Evolutionary conservation across 1,140 invertebrate species (phyloP).

Genomic region (Drosophila ohnishii): DNA sequence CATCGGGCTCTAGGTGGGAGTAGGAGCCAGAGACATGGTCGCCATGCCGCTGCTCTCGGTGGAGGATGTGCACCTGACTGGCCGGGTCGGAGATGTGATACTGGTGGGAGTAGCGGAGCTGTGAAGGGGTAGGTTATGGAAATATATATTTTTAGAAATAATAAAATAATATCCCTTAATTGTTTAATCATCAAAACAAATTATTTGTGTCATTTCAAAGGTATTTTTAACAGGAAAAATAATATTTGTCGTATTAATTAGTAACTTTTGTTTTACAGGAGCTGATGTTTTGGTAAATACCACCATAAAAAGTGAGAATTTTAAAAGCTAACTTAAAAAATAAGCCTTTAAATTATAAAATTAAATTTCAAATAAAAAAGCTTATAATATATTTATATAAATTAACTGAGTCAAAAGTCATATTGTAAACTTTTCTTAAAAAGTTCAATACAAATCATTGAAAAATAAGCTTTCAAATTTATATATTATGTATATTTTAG

Average conservation of each 20-base stretch:
- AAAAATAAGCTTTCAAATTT: background rate
- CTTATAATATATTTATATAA: too few relatives aligned
- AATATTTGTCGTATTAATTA: slow-evolving; percentile 6
- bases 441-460: too few relatives aligned
- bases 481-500: background rate
- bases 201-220: slow-evolving; percentile 9
- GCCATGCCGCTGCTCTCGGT: slow-evolving; percentile 83
- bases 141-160: background rate
- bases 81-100: slow-evolving; percentile 83
- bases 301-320: background rate
- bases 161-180: background rate
- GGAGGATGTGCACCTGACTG: slow-evolving; percentile 82
- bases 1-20: slow-evolving; percentile 84
- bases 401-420: too few relatives aligned
- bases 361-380: too few relatives aligned
- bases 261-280: background rate
- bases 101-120: slow-evolving; percentile 83
- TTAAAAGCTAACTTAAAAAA: background rate
- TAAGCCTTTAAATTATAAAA: background rate
- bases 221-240: slow-evolving; percentile 7
- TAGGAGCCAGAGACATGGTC: slow-evolving; percentile 83
- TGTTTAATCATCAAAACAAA: background rate
- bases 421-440: too few relatives aligned
- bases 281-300: background rate
- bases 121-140: background rate